A percentile compares a stretch with the other conserved stretches of the same genome.
Conservation (phyloP, 2,797 vertebrate genomes). For the Taeniopygia guttata region DNA sequence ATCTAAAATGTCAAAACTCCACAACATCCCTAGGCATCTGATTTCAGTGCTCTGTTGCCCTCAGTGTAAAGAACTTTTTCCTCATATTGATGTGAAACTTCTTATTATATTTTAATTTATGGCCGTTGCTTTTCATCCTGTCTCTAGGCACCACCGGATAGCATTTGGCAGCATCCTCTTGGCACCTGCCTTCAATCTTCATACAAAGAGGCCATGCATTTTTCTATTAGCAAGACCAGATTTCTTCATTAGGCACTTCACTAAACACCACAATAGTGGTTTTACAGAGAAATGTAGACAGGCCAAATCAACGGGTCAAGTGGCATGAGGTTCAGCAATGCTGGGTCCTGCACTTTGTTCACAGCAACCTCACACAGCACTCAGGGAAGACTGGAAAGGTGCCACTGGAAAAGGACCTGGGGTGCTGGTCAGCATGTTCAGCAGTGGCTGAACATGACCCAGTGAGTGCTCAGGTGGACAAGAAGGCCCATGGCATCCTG, state of each 20-base stretch:
- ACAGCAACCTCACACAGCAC: background rate
- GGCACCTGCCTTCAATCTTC: background rate
- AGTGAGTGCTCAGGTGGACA: fast-evolving
- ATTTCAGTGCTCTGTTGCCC: background rate
- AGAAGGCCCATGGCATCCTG: background rate
- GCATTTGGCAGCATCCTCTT: background rate
- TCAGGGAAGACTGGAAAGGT: background rate
- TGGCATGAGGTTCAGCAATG: background rate
- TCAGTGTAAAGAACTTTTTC: background rate
- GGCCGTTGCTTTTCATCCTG: background rate
- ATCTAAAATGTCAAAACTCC: background rate
- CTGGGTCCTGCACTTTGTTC: fast-evolving
- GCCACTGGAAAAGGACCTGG: fast-evolving
- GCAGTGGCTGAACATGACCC: fast-evolving
- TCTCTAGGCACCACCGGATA: too few relatives aligned
- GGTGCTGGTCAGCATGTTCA: fast-evolving
- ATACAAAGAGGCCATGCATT: background rate
- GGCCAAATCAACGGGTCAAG: fast-evolving
- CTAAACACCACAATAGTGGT: background rate
- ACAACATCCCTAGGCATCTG: background rate
- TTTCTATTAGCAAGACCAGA: background rate
- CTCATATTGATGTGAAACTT: background rate
- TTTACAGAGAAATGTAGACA: background rate
- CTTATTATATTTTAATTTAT: background rate
- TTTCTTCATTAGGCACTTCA: background rate